These are phyloP conservation scores for Epinephelus cyanopodus DNA, from an alignment of 2,113 vertebrate species.

Conservation along the genomic window DNA sequence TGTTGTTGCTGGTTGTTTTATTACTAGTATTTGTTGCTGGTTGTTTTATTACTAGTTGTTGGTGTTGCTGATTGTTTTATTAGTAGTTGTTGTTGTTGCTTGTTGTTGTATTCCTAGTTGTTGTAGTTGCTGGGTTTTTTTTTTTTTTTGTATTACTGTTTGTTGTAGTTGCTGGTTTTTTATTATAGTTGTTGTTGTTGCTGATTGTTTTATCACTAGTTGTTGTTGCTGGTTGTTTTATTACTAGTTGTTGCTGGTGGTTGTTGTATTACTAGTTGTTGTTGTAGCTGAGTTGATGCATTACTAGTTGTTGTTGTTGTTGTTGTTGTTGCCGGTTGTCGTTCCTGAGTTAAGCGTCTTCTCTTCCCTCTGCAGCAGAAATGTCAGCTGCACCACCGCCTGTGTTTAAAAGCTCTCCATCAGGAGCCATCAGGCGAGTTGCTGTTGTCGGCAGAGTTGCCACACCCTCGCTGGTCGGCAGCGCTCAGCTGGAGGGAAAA, in stretches of 20 bases:
- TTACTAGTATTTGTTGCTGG: background rate
- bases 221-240: background rate
- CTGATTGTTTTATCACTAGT: background rate
- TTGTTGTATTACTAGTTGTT: background rate
- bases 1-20: background rate
- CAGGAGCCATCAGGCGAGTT: slow-evolving; percentile 14
- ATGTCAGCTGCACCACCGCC: slow-evolving; percentile 7
- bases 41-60: background rate
- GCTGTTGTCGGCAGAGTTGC: background rate
- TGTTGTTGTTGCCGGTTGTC: background rate
- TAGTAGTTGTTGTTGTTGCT: no score
- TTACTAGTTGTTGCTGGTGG: background rate
- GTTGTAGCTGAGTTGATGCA: background rate
- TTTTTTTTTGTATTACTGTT: no score
- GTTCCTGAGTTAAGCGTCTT: background rate
- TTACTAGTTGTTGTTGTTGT: background rate
- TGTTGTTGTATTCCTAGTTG: background rate
- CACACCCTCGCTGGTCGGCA: slow-evolving; percentile 24
- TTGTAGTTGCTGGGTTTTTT: background rate
- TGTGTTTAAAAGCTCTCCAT: slow-evolving; percentile 13
- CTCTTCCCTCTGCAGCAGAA: background rate
- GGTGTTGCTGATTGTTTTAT: no score
- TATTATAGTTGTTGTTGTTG: background rate
- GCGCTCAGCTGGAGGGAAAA: slow-evolving; percentile 39
- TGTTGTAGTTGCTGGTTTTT: no score